Base-by-base conservation (phyloP, 2,113 vertebrate species). In the Megalops atlanticus region DNA sequence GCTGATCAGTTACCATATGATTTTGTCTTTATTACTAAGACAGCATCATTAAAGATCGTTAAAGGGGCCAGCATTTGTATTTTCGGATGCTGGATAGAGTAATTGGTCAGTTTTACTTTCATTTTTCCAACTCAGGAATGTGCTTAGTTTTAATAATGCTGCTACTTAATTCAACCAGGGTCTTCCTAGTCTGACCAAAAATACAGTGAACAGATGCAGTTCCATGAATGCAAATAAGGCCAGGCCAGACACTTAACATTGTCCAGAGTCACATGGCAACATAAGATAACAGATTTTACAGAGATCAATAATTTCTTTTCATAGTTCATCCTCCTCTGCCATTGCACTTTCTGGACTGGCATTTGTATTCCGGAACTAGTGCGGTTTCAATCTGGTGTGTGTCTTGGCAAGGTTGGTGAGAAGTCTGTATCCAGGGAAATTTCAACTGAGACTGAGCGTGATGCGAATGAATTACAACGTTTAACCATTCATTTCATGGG, bases 351-450 rank as follows among this genome's bases (percentile, higher is more conserved):
- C 35, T 4, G 24, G 74, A 21, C 35, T 40, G 43, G 12, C 58
- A 81, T 81, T 77, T 24, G n/a, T 82, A 77, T 82, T 82, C 80
- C 43, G 38, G 74, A 4, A 33, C 33, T 35, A 49, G 39, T 38
- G 35, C 21, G 14, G 16, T 6, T 40, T 79, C 45, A 76, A 76
- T 52, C 27, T 52, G 43, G 43, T 18, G 47, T 27, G 74, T 35
- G 74, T 16, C 74, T 49, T 33, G 74, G 74, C 36, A 33, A 49
- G 31, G 40, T 33, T 36, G 45, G 74, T 24, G 18, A 35, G 43
- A 47, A 33, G 6, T 76, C 45, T 4, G 74, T 49, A 76, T 49
- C 74, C 58, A 64, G n/a, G 58, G 58, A 64, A 64, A 64, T 64
- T 6, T 24, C n/a, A 11, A n/a, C 58, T 64, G 58, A 31, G 58